A percentile compares a stretch with the other conserved stretches of the same genome.
phyloP scores from a whole-genome alignment of 2,113 vertebrate species.

The Argyrosomus japonicus region DNA sequence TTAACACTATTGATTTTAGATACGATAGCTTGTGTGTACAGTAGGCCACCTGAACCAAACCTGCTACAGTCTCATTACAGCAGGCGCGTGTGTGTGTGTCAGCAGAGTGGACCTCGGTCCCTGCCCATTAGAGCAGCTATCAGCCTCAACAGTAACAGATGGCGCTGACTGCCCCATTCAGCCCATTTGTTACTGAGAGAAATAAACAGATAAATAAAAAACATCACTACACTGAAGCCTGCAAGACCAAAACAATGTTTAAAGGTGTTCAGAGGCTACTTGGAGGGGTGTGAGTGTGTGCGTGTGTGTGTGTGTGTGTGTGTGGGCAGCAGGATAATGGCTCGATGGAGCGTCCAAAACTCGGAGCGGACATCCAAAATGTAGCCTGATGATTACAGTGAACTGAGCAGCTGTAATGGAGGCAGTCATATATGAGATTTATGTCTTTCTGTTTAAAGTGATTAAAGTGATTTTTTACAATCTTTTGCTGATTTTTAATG shows the following conservation, averaged over 20 bases:
- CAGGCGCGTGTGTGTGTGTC: conserved; percentile 10
- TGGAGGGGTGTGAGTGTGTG: neutral
- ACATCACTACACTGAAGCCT: conserved; percentile 18
- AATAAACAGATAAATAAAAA: conserved; percentile 59
- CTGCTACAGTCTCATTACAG: neutral
- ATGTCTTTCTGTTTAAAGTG: conserved; percentile 40
- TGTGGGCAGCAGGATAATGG: conserved; percentile 47
- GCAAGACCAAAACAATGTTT: conserved; percentile 52
- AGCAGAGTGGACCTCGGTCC: conserved; percentile 41
- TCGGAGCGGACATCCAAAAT: conserved; percentile 48
- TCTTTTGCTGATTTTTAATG: neutral
- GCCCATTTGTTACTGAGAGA: conserved; percentile 57
- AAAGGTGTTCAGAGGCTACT: conserved; percentile 48
- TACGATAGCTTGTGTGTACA: neutral
- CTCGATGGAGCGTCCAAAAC: conserved; percentile 28
- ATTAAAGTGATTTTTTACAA: neutral
- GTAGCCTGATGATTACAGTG: conserved; percentile 40
- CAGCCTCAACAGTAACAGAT: conserved; percentile 65
- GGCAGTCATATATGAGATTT: conserved; percentile 30
- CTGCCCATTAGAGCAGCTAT: conserved; percentile 55
- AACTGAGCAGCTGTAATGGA: conserved; percentile 36
- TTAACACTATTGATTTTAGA: conserved; percentile 3
- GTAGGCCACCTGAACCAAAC: neutral
- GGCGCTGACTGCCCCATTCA: conserved; percentile 46
- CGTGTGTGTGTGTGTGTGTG: conserved; percentile 15